Base-by-base conservation (phyloP, 2,797 vertebrate species). In the Mormyrops boulengeri region DNA sequence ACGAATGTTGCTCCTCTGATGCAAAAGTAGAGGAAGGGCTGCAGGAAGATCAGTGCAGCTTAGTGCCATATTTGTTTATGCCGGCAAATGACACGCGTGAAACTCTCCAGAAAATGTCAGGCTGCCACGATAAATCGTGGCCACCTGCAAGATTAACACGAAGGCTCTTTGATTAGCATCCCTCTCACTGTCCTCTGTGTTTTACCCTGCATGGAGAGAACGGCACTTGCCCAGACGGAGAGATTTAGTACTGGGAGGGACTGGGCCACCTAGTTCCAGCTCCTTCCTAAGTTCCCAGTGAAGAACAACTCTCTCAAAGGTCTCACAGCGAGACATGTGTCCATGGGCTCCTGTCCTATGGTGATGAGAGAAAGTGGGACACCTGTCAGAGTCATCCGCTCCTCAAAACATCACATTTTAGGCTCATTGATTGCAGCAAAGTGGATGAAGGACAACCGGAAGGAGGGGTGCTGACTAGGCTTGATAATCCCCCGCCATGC, bases 101-200 rank as follows among this genome's bases (percentile, higher is more conserved):
- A 22, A 34, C 60, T 87, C 55, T 87, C 60, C 30, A 9, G 60
- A 38, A 89, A 89, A 89, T 69, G 62, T 77, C 82, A 87, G 57
- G 12, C 89, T 41, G 89, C 57, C 2, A 11, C 84, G 17, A 52
- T 89, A 87, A 86, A 89, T 89, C 60, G 30, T 8, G 14, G 38
- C 85, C 89, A 89, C 89, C 84, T 89, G 89, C 50, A n/a, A 87
- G 60, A 89, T 89, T 89, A 73, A 87, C 50, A 26, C 34, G 82
- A 6, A 53, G 89, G 17, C 17, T 62, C 82, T 87, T 89, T 89
- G 62, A 89, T 89, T 87, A 89, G 22, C 34, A 9, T 12, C 38
- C 11, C 84, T 85, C 22, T 55, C 26, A 19, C 12, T 69, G 44
- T 38, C 82, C 57, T 52, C 44, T 22, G n/a, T 34, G 53, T 55